Evolutionary conservation across 2,888 invertebrate genomes (phyloP).

Genomic region (Cryptocephalus moraei): DNA sequence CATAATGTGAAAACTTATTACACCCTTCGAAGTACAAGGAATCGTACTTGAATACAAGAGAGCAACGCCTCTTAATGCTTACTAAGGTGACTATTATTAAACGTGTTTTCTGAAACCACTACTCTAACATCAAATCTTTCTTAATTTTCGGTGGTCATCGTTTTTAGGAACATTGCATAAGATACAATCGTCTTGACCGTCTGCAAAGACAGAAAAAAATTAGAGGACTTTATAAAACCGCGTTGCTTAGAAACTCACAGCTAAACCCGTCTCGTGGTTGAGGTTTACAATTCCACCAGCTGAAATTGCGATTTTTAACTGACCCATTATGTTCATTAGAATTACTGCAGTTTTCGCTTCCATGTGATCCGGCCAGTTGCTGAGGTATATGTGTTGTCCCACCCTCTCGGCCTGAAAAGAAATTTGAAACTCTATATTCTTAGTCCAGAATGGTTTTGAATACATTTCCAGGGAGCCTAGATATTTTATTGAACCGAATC

Average conservation of each 20-base stretch:
- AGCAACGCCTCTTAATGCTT: no score
- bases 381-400: background rate
- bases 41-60: no score
- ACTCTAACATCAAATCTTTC: no score
- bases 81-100: no score
- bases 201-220: background rate
- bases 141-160: background rate
- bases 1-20: no score
- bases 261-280: background rate
- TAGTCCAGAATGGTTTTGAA: background rate
- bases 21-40: no score
- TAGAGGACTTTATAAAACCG: background rate
- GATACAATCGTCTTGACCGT: background rate
- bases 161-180: background rate
- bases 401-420: background rate
- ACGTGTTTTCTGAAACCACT: no score
- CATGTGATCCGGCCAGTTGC: background rate
- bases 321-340: background rate
- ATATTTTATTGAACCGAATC: no score
- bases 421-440: background rate
- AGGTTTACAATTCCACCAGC: background rate
- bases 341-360: background rate
- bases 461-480: background rate
- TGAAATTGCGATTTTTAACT: background rate
- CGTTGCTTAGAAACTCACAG: background rate